Base-by-base conservation (phyloP, 2,888 invertebrate genomes). In the Brachyptera putata region DNA sequence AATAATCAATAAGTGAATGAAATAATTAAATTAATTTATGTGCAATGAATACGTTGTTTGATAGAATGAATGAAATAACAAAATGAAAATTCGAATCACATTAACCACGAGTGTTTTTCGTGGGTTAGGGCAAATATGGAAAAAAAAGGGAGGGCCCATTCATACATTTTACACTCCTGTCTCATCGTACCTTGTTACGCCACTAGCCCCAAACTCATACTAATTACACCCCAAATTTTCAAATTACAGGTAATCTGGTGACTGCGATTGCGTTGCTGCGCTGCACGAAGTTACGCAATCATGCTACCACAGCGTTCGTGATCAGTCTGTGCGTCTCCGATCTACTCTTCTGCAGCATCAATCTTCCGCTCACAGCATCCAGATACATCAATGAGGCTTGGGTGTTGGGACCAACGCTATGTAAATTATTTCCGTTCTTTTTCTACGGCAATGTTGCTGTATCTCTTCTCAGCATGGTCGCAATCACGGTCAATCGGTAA, bases 401-500 rank as follows among this genome's bases (percentile, higher is more conserved):
- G 93, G 83, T 86, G 41, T 80, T 92, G 21, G 91, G 91, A 0
- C 83, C 84, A 18, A 80, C 81, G 1, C 78, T 91, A 34, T 93
- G 92, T 72, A 85, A 86, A 76, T 80, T 92, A 74, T 93, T 92
- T 76, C 91, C 92, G 0, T 86, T 93, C 67, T 84, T 93, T 67
- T 91, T 93, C 76, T 93, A 93, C 71, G 91, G 91, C 61, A 93
- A 93, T 72, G 91, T 92, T 56, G 92, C 91, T 0, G 90, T 91
- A 2, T 91, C 91, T 0, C 76, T 93, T 36, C 79, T 92, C 64
- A 91, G 90, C 69, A 92, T 93, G 89, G 91, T 92, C 56, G 91
- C 91, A 66, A 92, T 93, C 66, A 92, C 92, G 26, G 76, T 93
- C 61, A 93, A 92, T 76, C 86, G 92, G 90, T 91, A 70, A 77